These are phyloP conservation scores for Nymphicus hollandicus DNA, from an alignment of 2,113 vertebrate genomes.

Conservation along the genomic window DNA sequence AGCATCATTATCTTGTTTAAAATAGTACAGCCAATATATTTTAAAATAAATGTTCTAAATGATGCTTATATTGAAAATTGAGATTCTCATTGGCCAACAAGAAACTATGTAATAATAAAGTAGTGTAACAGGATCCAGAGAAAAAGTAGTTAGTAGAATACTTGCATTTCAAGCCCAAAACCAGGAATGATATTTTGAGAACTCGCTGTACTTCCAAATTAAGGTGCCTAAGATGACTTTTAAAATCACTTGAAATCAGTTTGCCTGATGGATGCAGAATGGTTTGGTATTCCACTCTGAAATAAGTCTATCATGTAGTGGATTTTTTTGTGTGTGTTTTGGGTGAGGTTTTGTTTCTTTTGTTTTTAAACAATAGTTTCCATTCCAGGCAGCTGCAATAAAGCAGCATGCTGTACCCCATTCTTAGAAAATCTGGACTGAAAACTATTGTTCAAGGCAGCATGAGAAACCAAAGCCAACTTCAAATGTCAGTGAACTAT, in stretches of 20 bases:
- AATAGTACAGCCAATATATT: neutral
- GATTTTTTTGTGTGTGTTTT: neutral
- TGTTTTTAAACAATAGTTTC: neutral
- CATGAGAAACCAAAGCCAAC: rapidly evolving
- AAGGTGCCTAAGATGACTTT: neutral
- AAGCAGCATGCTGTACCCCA: neutral
- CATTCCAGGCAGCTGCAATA: neutral
- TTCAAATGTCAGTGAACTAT: neutral
- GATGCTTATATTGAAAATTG: neutral
- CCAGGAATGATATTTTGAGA: neutral
- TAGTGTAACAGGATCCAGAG: neutral
- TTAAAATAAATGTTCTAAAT: neutral
- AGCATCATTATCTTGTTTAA: neutral
- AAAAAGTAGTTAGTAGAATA: neutral
- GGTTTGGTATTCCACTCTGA: neutral
- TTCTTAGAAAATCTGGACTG: neutral
- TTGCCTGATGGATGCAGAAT: neutral
- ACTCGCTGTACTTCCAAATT: neutral
- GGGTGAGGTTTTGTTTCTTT: neutral
- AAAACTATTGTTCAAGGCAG: neutral
- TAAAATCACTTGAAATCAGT: neutral
- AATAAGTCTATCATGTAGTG: neutral
- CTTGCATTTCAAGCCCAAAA: neutral
- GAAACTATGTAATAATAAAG: neutral
- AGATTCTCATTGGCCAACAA: neutral